A percentile compares a stretch with the other conserved stretches of the same genome.
These are phyloP conservation scores for Nomada flava DNA, from an alignment of 2,888 invertebrate genomes.

Conservation along the genomic window DNA sequence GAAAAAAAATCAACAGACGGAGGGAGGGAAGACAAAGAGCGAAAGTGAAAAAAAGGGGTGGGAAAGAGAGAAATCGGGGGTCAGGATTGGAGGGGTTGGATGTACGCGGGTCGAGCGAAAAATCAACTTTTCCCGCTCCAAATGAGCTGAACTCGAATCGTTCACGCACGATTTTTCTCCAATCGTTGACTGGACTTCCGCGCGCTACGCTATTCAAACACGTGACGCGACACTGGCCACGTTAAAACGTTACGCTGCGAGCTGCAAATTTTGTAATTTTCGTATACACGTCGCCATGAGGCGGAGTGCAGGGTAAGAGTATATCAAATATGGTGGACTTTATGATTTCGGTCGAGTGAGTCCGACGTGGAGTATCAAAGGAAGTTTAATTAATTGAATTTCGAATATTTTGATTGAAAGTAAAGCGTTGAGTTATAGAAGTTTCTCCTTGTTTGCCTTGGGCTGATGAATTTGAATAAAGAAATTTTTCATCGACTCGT, in stretches of 20 bases:
- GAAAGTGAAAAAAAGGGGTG: background rate
- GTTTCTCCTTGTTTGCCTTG: no score
- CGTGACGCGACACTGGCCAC: slow-evolving; percentile 23
- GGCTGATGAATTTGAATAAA: no score
- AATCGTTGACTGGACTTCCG: slow-evolving; percentile 33
- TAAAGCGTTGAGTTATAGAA: no score
- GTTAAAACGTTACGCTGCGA: background rate
- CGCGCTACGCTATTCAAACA: slow-evolving; percentile 52
- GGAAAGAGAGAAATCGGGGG: slow-evolving; percentile 13
- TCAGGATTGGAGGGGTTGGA: slow-evolving; percentile 13
- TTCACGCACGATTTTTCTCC: slow-evolving; percentile 57
- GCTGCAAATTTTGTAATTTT: no score
- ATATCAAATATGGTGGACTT: background rate
- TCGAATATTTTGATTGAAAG: background rate
- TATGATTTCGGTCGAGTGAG: background rate
- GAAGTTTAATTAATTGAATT: background rate
- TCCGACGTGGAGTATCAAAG: background rate
- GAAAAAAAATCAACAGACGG: slow-evolving; percentile 23
- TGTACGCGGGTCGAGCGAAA: slow-evolving; percentile 46
- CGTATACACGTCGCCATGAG: background rate
- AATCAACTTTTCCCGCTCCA: slow-evolving; percentile 59
- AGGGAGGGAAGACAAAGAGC: background rate
- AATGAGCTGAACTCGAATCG: slow-evolving; percentile 58
- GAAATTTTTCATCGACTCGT: no score
- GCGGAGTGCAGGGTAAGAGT: background rate